Evolutionary conservation across 2,797 vertebrate species (phyloP).

Genomic region (Sphenodon punctatus): DNA sequence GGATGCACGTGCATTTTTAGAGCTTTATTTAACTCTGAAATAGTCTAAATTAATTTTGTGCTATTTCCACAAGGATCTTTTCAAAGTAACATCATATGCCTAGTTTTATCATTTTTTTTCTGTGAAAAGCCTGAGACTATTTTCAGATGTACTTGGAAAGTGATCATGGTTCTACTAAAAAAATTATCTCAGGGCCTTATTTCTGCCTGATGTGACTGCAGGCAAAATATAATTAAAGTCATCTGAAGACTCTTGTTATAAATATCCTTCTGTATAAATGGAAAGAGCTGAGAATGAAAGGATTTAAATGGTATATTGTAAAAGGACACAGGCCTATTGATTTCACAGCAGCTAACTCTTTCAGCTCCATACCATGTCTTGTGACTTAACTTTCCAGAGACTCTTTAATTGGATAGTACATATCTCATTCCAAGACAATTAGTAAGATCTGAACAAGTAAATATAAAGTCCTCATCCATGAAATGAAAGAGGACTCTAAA

Average conservation of each 20-base stretch:
- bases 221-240: conserved; percentile 48
- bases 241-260: conserved; percentile 30
- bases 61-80: neutral
- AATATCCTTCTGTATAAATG: conserved; percentile 30
- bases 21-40: neutral
- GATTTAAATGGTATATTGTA: conserved; percentile 42
- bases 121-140: conserved; percentile 27
- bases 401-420: neutral
- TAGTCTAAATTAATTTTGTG: neutral
- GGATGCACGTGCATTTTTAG: neutral
- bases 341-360: conserved; percentile 30
- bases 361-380: neutral
- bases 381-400: neutral
- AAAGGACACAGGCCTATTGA: conserved; percentile 15
- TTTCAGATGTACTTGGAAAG: conserved; percentile 25
- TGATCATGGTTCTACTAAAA: neutral
- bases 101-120: neutral
- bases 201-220: conserved; percentile 25
- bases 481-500: neutral
- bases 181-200: conserved; percentile 27
- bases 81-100: neutral
- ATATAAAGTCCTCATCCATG: neutral
- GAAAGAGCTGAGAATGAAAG: conserved; percentile 39
- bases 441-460: neutral
- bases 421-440: neutral